Base-by-base conservation (phyloP, 2,888 invertebrate genomes). In the Drosophila gaucha region DNA sequence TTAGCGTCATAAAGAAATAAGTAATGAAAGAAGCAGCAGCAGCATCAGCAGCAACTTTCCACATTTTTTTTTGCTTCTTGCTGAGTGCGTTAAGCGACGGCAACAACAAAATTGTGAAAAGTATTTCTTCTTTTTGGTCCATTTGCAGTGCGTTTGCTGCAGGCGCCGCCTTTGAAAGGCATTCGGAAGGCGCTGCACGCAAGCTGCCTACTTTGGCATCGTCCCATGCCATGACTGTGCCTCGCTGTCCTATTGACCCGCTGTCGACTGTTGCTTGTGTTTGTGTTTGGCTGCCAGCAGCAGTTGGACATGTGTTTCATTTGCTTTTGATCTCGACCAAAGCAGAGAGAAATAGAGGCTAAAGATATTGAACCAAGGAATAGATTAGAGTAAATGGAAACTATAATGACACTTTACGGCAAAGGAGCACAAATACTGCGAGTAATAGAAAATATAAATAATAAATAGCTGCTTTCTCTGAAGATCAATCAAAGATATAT, bases 1-100 rank as follows among this genome's bases (percentile, higher is more conserved):
- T 85, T 85, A 85, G 85, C 88, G 85, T 85, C 85, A 85, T 86
- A 85, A 82, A 87, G 87, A 88, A 88, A 86, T 84, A 88, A 84
- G 87, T 84, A 86, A 84, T 88, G 88, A 80, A 86, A 83, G 74
- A 67, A 79, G 74, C 82, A 76, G 66, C 67, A 70, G 67, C 65
- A 82, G 69, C 68, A 74, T 72, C 73, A 68, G 65, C 67, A 44
- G 60, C 67, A 63, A 68, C 60, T 77, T 85, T 54, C 49, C 72
- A 57, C 70, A 79, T 73, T 79, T 83, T 52, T 84, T 56, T n/a
- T n/a, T n/a, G n/a, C n/a, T n/a, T n/a, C n/a, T n/a, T 71, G 77
- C 80, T 76, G 78, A 86, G 80, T 80, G 87, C 88, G 79, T 85
- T 78, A 72, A 83, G 67, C 72, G 58, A 35, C 67, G 56, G 5